These are phyloP conservation scores for Mesoligia furuncula DNA, from an alignment of 2,888 invertebrate genomes.

Conservation along the genomic window DNA sequence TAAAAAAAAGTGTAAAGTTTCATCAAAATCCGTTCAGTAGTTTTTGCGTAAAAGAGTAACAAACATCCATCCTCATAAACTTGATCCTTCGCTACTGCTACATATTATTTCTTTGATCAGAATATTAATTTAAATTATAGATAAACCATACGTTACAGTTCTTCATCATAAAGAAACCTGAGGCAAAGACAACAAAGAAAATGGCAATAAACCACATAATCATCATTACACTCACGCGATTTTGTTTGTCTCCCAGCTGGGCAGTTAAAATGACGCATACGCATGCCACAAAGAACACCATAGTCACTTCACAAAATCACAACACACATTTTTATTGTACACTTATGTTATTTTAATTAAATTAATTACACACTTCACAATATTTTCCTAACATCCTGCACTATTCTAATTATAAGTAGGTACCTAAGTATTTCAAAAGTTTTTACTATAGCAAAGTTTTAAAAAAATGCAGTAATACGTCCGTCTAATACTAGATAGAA, in stretches of 20 bases:
- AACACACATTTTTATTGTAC: slow-evolving; percentile 14
- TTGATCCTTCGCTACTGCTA: too few relatives aligned
- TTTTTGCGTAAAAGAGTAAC: too few relatives aligned
- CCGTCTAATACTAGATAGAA: slow-evolving; percentile 36
- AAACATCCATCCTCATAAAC: too few relatives aligned
- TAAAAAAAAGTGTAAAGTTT: too few relatives aligned
- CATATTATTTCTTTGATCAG: too few relatives aligned
- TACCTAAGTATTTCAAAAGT: background rate
- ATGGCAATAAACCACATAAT: background rate
- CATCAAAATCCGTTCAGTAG: too few relatives aligned
- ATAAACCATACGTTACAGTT: background rate
- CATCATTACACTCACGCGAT: slow-evolving; percentile 59
- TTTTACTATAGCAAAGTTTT: too few relatives aligned
- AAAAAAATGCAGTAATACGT: slow-evolving; percentile 44
- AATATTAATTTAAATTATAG: background rate
- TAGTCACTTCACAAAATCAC: slow-evolving; percentile 38
- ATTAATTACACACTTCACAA: background rate
- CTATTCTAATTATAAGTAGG: background rate
- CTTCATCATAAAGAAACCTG: slow-evolving; percentile 15
- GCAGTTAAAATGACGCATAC: slow-evolving; percentile 66
- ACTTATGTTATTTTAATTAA: background rate
- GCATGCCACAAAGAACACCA: slow-evolving; percentile 67
- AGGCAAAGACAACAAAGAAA: background rate
- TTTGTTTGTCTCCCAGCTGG: slow-evolving; percentile 60
- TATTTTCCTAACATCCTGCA: background rate